Percentiles rank a stretch among this genome's conserved stretches.
Conservation (phyloP, 2,797 vertebrate species). For the Periparus ater region DNA sequence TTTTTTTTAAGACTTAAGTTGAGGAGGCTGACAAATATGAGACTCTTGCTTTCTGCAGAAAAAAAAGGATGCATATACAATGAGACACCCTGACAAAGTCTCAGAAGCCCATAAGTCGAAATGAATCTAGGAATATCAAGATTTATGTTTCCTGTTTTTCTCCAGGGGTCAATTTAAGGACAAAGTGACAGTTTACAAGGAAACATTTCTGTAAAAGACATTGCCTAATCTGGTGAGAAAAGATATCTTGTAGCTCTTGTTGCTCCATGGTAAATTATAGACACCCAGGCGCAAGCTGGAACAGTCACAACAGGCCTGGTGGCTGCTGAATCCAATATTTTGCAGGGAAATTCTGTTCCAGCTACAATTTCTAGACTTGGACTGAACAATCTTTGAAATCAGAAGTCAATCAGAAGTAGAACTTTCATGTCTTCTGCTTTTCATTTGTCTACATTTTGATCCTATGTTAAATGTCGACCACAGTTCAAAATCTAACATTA, state of each 20-base stretch:
- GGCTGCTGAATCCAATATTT: not conserved
- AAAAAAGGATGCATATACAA: not conserved
- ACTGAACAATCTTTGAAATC: not conserved
- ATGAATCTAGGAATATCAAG: not conserved
- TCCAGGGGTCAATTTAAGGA: not conserved
- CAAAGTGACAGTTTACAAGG: not conserved
- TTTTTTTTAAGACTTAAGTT: not conserved
- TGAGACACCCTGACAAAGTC: not conserved
- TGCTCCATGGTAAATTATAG: not conserved
- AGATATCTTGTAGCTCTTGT: not conserved
- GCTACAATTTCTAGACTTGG: not conserved
- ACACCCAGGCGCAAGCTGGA: not conserved
- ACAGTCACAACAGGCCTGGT: not conserved
- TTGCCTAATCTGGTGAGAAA: not conserved
- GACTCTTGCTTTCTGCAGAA: not conserved
- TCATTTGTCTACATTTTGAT: not conserved
- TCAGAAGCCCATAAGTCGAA: not conserved
- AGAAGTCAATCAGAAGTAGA: not conserved
- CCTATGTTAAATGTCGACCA: not conserved
- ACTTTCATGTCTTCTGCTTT: not conserved
- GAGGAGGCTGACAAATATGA: not conserved
- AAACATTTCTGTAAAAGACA: not conserved
- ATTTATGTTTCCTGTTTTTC: not conserved
- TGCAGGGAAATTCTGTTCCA: not conserved
- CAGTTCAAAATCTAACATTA: constrained; percentile 20